Evolutionary conservation across 2,888 invertebrate species (phyloP).

Genomic region (Megastigmus dorsalis): DNA sequence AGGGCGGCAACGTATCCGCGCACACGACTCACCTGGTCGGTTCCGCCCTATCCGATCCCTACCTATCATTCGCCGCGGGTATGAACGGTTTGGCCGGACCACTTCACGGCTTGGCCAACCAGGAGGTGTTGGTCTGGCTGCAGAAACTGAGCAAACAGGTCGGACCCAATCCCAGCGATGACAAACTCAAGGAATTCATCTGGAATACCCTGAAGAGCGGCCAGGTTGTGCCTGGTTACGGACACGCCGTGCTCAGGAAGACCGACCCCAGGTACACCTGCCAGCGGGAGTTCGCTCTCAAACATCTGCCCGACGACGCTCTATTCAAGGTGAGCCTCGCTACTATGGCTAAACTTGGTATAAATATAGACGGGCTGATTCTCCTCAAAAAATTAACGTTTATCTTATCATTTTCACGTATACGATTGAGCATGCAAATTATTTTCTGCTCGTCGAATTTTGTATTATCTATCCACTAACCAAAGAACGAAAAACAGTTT

Average conservation of each 20-base stretch:
- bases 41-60: slow-evolving; percentile 95
- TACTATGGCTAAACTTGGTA: too few relatives aligned
- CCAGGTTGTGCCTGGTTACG: slow-evolving; percentile 97
- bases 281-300: slow-evolving; percentile 95
- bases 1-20: slow-evolving; percentile 97
- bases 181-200: slow-evolving; percentile 95
- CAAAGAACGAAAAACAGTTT: too few relatives aligned
- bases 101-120: slow-evolving; percentile 96
- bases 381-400: too few relatives aligned
- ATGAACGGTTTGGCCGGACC: slow-evolving; percentile 97
- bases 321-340: slow-evolving; percentile 82
- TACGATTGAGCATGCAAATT: too few relatives aligned
- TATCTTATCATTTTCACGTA: too few relatives aligned
- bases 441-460: too few relatives aligned
- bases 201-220: slow-evolving; percentile 97
- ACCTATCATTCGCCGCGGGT: slow-evolving; percentile 93
- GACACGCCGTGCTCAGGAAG: slow-evolving; percentile 96
- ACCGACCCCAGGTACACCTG: slow-evolving; percentile 95
- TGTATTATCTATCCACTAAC: too few relatives aligned
- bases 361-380: too few relatives aligned
- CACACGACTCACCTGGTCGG: slow-evolving; percentile 96
- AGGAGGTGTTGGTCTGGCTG: slow-evolving; percentile 94
- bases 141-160: slow-evolving; percentile 91
- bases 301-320: slow-evolving; percentile 93
- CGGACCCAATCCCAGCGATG: slow-evolving; percentile 90